These are phyloP conservation scores for Menidia beryllina DNA, from an alignment of 2,113 vertebrate genomes.

Conservation along the genomic window DNA sequence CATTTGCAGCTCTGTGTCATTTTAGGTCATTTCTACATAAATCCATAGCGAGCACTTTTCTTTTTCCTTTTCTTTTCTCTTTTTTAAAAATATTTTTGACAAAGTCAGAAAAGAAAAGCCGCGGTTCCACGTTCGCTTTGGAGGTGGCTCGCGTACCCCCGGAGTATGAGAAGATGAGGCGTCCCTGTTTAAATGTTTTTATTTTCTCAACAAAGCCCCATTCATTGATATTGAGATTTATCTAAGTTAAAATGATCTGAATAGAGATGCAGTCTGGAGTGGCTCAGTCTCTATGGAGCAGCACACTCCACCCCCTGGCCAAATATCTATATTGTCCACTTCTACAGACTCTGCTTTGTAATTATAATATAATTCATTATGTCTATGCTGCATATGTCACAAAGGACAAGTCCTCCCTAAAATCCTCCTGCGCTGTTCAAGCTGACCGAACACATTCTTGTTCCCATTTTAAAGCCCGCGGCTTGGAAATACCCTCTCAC, in stretches of 20 bases:
- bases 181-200: slow-evolving; percentile 79
- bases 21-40: slow-evolving; percentile 18
- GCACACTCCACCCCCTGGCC: slow-evolving; percentile 82
- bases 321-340: slow-evolving; percentile 87
- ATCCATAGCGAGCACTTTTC: not conserved
- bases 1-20: not conserved
- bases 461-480: slow-evolving; percentile 72
- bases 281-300: slow-evolving; percentile 76
- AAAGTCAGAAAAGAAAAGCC: slow-evolving; percentile 14
- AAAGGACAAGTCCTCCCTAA: slow-evolving; percentile 80
- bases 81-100: slow-evolving; percentile 31
- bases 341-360: slow-evolving; percentile 86
- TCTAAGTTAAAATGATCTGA: slow-evolving; percentile 81
- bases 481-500: slow-evolving; percentile 78
- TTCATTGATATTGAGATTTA: slow-evolving; percentile 82
- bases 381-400: slow-evolving; percentile 82
- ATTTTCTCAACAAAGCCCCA: slow-evolving; percentile 76
- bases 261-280: slow-evolving; percentile 78
- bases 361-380: slow-evolving; percentile 90
- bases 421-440: slow-evolving; percentile 80
- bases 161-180: slow-evolving; percentile 63
- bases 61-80: no score
- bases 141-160: slow-evolving; percentile 37
- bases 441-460: slow-evolving; percentile 83
- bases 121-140: slow-evolving; percentile 20